phyloP scores from a whole-genome alignment of 2,113 vertebrate genomes.

The Hoplias malabaricus region DNA sequence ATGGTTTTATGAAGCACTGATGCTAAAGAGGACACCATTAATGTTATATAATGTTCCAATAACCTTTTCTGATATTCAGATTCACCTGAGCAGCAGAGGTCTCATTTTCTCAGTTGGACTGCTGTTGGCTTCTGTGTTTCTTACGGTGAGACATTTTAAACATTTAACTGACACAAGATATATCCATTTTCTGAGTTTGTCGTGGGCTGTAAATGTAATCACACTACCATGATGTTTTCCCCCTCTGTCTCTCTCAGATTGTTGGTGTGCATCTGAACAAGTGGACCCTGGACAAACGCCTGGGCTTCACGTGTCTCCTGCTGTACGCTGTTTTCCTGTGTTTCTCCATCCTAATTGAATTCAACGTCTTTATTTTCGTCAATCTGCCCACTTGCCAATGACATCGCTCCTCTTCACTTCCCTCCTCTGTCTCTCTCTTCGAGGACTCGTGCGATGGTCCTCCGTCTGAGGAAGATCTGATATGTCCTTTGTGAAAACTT shows the following conservation, averaged over 20 bases:
- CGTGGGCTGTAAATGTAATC: background rate
- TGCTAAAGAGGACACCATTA: too few species aligned
- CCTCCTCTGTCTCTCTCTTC: constrained; percentile 18
- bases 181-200: background rate
- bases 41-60: background rate
- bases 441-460: constrained; percentile 34
- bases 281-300: constrained; percentile 91
- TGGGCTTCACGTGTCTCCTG: constrained; percentile 86
- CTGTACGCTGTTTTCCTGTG: constrained; percentile 94
- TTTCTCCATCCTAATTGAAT: constrained; percentile 98
- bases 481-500: constrained; percentile 23
- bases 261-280: constrained; percentile 93
- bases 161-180: too few species aligned
- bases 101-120: constrained; percentile 96
- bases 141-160: constrained; percentile 94
- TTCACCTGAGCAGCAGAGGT: constrained; percentile 93
- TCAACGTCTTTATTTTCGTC: constrained; percentile 98
- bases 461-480: constrained; percentile 28
- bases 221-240: background rate
- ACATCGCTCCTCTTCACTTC: background rate
- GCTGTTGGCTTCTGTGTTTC: constrained; percentile 91
- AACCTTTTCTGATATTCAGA: constrained; percentile 69
- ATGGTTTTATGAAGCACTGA: too few species aligned
- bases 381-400: constrained; percentile 92
- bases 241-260: constrained; percentile 73